Evolutionary conservation across 2,113 vertebrate genomes (phyloP), one percentile per base, ranked within the genome.

Genomic region (Pachypanchax playfairii): DNA sequence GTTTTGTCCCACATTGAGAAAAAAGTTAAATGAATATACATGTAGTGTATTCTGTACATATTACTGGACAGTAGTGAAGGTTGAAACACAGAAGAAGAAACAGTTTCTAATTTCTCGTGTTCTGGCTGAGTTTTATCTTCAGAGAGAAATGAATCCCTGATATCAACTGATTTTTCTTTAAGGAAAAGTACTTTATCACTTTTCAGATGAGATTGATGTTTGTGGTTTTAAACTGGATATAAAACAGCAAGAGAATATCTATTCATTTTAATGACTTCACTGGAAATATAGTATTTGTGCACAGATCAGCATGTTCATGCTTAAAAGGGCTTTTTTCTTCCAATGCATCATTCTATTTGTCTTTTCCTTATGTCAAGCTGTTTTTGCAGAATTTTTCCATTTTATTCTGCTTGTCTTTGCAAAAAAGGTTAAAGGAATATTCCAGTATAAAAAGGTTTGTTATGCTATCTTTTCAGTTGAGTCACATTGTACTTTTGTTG

Each of bases 101-200:
- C 2, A 22, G n/a, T 6, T 31, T 31, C 29, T 31, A 31, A 31
- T 31, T 3, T 31, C 29, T 31, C n/a, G n/a, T 39, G 29, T 28
- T 38, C 29, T 62, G 64, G 35, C 47, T 54, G 14, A 2, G 9
- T 56, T 60, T 65, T 33, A 7, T 77, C 65, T 60, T 35, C 47
- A 60, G 48, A 55, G 49, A 58, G 15, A 14, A 50, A 53, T 39
- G 0, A 31, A 54, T 53, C 57, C 26, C 57, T 54, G 18, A 66
- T 77, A 52, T 68, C 54, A 50, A 15, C 15, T 39, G 9, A 7
- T 61, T 67, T 70, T 20, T 29, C 25, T 42, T 60, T 10, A 25
- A 55, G 58, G 44, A 49, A 12, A 54, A 43, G 5, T 35, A 6
- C 38, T 75, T 48, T 18, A 60, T 75, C 71, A 48, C 58, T 48